Evolutionary conservation across 2,797 vertebrate genomes (phyloP), one percentile per base, ranked within the genome.

Genomic region (Crenichthys baileyi): DNA sequence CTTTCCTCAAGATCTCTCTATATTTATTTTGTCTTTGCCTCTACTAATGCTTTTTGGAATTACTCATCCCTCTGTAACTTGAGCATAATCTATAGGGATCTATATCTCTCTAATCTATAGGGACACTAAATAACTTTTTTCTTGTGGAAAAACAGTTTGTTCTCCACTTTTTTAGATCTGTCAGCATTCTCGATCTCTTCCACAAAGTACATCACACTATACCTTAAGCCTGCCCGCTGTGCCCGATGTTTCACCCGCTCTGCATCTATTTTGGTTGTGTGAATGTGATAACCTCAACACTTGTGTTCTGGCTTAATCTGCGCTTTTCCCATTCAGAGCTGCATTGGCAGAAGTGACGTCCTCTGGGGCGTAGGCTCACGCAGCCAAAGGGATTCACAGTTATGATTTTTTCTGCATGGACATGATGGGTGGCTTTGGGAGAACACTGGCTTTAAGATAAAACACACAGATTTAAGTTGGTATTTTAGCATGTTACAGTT

Each of bases 251-350:
- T 90, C 90, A 89, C 91, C 87, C 89, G 87, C 89, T 91, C 91
- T 83, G 89, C 76, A 67, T 95, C 95, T 96, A 96, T 95, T 96
- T 95, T 92, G 87, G 95, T 95, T 87, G 78, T 88, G 91, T 80
- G 89, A 94, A 93, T 85, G 85, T 90, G 95, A 96, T 95, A 95
- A 96, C 95, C 95, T 93, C 92, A 87, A 95, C 93, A 91, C 90
- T 92, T 93, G 90, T 92, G 90, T 86, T 94, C 92, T 79, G 85
- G 89, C 92, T 93, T 94, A 94, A 94, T 95, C 93, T 95, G 89
- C 70, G 81, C 88, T 89, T 90, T 44, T 84, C 80, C 91, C 88
- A 81, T 92, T 91, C 85, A 79, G 86, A 91, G 90, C 87, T 36
- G 87, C 79, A 70, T 53, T 86, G 89, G 86, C 86, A 83, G 89